Evolutionary conservation across 2,113 vertebrate species (phyloP), one percentile per base, ranked within the genome.

Genomic region (Tympanuchus pallidicinctus): DNA sequence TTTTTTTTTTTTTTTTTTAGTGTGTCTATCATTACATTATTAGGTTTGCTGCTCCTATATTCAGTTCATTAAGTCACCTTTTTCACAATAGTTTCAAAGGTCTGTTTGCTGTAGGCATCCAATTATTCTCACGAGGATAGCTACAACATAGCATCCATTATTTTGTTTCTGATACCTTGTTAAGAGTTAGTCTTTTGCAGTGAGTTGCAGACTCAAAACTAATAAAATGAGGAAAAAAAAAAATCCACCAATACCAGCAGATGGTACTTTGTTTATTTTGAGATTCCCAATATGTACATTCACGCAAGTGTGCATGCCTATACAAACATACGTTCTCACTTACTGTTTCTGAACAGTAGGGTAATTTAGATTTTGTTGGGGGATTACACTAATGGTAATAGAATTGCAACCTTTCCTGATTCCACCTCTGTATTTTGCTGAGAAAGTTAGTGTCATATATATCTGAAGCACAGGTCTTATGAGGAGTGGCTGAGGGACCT

Each of bases 241-340:
- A 22, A 18, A 9, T 17, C 67, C 3, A 16, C 15, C 47, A 1
- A 2, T 9, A 30, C 56, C 80, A 7, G 82, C 43, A 94, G 92
- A 18, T 93, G 92, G 59, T 73, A 24, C 6, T 27, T 64, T 30
- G 25, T 34, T 42, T 56, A 20, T 77, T 16, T 61, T 5, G 18
- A 2, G 45, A 18, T 43, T 15, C 11, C 30, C 1, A 2, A 0
- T 1, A 9, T 0, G 10, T 43, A 6, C 20, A 0, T 15, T 30
- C 73, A 1, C 1, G 0, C 34, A 3, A 2, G 40, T 5, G 4
- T 4, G 24, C 4, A 0, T 4, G 8, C 27, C 1, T 3, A 0
- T 2, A 12, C 11, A 6, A 50, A 24, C 14, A 2, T 3, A 27
- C 1, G 1, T 36, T 24, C 22, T 40, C 16, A 3, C 18, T 18